Evolutionary conservation across 2,113 vertebrate species (phyloP).

Genomic region (Alexandromys fortis): DNA sequence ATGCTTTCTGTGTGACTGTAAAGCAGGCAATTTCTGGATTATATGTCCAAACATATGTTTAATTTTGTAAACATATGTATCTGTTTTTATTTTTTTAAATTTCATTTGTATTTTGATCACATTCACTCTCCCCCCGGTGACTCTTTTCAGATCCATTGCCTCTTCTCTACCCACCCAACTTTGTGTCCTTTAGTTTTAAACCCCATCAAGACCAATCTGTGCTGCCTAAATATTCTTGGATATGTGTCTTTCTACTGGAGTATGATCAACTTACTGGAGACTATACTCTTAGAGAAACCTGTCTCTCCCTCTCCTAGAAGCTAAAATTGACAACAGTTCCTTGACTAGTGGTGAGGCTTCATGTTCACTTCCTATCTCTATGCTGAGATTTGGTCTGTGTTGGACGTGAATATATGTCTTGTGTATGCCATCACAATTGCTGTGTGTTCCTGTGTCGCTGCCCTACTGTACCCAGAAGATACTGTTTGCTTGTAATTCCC

Average conservation of each 20-base stretch:
- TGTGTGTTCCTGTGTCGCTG: too few species aligned
- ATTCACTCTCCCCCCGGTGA: background rate
- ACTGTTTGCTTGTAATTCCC: background rate
- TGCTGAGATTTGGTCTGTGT: background rate
- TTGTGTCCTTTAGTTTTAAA: background rate
- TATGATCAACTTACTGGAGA: background rate
- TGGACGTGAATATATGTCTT: background rate
- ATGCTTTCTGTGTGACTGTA: background rate
- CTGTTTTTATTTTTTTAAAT: background rate
- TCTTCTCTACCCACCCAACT: background rate
- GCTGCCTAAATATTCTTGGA: background rate
- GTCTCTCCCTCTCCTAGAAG: background rate
- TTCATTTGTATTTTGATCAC: background rate
- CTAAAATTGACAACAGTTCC: background rate
- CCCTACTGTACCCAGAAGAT: background rate
- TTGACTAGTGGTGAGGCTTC: background rate
- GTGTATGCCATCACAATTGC: background rate
- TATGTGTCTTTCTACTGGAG: background rate
- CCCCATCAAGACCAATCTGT: background rate
- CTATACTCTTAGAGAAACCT: background rate
- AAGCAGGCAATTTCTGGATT: background rate
- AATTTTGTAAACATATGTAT: background rate
- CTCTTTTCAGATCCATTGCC: background rate
- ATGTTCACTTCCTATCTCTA: background rate
- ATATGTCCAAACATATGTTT: background rate